Evolutionary conservation across 2,888 invertebrate genomes (phyloP), one percentile per base, ranked within the genome.

Genomic region (Andrena minutula): DNA sequence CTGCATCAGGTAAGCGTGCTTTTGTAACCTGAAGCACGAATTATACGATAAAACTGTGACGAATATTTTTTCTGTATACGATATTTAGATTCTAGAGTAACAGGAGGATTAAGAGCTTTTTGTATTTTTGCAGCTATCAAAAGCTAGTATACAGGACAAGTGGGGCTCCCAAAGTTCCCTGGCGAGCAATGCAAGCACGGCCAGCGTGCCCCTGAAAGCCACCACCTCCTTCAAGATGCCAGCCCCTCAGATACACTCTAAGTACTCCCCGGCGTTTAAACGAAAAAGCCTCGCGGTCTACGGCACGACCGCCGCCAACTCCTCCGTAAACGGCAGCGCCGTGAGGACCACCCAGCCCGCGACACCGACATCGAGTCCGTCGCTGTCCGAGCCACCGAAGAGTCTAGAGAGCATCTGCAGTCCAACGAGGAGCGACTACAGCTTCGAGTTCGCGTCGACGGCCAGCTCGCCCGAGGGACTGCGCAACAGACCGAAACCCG

Each of bases 221-320:
- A 89, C 89, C 28, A 86, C 91, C 3, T 88, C 91, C 28, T 93
- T 93, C 88, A 93, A 93, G 72, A 93, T 93, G 91, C 91, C 93
- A 35, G 92, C 92, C 1, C 93, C 93, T 3, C 93, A 93, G 74
- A 96, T 95, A 86, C 94, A 97, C 87, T 97, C 97, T 1, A 97
- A 97, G 94, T 97, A 97, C 94, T 97, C 97, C 1, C 97, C 97
- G 20, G 97, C 97, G 3, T 97, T 97, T 90, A 97, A 97, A 93
- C 94, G 97, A 84, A 97, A 97, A 94, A 96, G 96, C 75, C 94
- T 97, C 65, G 95, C 97, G 88, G 95, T 97, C 0, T 96, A 96
- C 91, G 94, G 94, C 6, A 60, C 80, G 2, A 94, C 86, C 10
- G 72, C 75, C 10, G 41, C 72, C 6, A 84, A 76, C 75, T 78